Base-by-base conservation (phyloP, 1,140 invertebrate genomes). In the Bombus waltoni region DNA sequence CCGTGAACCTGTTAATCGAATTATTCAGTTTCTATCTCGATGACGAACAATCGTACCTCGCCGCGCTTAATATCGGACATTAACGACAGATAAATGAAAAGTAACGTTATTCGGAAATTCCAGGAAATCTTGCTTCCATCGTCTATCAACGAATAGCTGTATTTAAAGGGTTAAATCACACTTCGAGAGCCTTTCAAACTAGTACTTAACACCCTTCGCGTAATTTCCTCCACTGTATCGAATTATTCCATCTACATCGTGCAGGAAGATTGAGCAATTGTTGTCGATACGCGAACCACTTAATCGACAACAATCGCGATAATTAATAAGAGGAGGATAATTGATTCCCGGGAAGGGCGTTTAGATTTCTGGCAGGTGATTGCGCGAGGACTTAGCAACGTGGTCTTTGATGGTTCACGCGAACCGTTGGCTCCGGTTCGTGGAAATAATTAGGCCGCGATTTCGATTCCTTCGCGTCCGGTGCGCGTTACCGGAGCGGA, bases 381-480 rank as follows among this genome's bases (percentile, higher is more conserved):
- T 57, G 25, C 25, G 22, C 73, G 10, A 13, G 22, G 42, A 25
- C 47, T 53, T 53, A 71, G 10, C 70, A 40, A 28, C 38, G 47
- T 57, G 47, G 73, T 57, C 47, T 75, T 38, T 75, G 73, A 75
- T 32, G 73, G 35, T 75, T 75, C 73, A 53, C 73, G 73, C 73
- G 47, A 75, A 75, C 40, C 47, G 47, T 13, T 13, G 47, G 5
- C 47, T 57, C 22, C 18, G 44, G 10, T 75, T 75, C 73, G 73
- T 25, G 73, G 73, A 75, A 75, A 75, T 57, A 75, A 75, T 75
- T 75, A 75, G 44, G 73, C 47, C 73, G 47, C 73, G 73, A 57
- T 75, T 57, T 47, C 73, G 73, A 75, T 75, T 75, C 47, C 25
- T 75, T 35, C 32, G 73, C 73, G 73, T 74, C 42, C 42, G 72